Base-by-base conservation (phyloP, 2,888 invertebrate genomes). In the Zygogramma bicolorata region DNA sequence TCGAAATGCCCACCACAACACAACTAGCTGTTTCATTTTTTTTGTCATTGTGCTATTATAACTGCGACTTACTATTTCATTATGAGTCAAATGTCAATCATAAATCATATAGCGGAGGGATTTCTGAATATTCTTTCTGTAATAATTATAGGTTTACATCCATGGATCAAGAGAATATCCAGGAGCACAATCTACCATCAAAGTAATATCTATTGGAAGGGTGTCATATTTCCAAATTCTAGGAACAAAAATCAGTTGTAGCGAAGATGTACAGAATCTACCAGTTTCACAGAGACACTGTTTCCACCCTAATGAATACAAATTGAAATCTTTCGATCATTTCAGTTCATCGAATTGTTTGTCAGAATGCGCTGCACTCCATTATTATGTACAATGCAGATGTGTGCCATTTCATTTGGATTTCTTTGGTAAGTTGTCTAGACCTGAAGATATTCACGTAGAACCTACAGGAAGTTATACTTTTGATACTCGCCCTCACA, bases 291-390 rank as follows among this genome's bases (percentile, higher is more conserved):
- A 84, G 34, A 81, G 87, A 58, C 75, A 83, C 53, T 87, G 85
- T 67, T 71, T 81, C 10, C 79, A 80, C 70, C 40, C 75, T 1
- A 69, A 81, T 20, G 80, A 83, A 31, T 34, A 40, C 46, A 5
- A 59, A 60, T 68, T 86, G 20, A 65, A 79, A 29, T 83, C 80
- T 67, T 83, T 77, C 83, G 62, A 69, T 10, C 77, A 62, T 13
- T 86, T 86, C 74, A 82, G 74, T 8, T 81, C 80, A 68, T 77
- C 81, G 0, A 87, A 85, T 65, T 87, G 87, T 74, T 75, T 82
- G 25, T 76, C 77, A 2, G 82, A 84, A 66, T 85, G 85, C 66
- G 77, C 77, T 58, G 77, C 83, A 8, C 40, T 70, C 13, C 70
- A 77, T 27, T 76, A 79, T 53, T 65, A 77, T 22, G 6, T 74